These are phyloP conservation scores for Drosophila leonis DNA, from an alignment of 2,888 invertebrate genomes.

Conservation along the genomic window DNA sequence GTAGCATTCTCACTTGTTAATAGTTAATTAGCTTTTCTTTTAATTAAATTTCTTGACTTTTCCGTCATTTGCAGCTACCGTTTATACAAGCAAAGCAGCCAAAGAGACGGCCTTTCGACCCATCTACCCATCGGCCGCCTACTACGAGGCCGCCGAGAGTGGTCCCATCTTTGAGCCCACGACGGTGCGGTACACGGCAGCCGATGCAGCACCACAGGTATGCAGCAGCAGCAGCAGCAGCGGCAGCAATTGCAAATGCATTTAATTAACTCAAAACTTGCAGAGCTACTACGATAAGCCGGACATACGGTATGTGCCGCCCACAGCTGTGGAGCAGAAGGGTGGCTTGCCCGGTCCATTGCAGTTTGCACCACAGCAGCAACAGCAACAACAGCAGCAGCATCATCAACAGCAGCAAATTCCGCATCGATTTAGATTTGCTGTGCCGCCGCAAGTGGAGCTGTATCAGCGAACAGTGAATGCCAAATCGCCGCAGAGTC, in stretches of 20 bases:
- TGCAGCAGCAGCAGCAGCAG: slow-evolving; percentile 9
- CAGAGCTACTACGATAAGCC: slow-evolving; percentile 63
- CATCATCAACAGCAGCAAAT: slow-evolving; percentile 10
- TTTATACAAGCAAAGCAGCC: slow-evolving; percentile 42
- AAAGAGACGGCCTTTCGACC: slow-evolving; percentile 78
- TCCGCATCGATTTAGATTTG: slow-evolving; percentile 63
- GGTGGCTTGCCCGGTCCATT: slow-evolving; percentile 42
- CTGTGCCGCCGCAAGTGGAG: slow-evolving; percentile 65
- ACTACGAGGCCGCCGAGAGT: slow-evolving; percentile 49
- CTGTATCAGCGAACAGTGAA: slow-evolving; percentile 56
- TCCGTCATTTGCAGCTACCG: slow-evolving; percentile 1
- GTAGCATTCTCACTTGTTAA: neutral
- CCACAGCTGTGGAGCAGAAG: slow-evolving; percentile 50
- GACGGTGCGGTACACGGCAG: slow-evolving; percentile 74
- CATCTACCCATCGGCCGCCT: slow-evolving; percentile 60
- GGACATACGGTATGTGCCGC: slow-evolving; percentile 58
- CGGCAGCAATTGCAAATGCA: slow-evolving; percentile 19
- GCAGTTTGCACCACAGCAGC: slow-evolving; percentile 35
- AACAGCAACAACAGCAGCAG: slow-evolving; percentile 13
- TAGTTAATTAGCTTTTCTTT: neutral
- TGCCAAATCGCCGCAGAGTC: slow-evolving; percentile 29
- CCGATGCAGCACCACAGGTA: slow-evolving; percentile 78
- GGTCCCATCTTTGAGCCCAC: slow-evolving; percentile 67
- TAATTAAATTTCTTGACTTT: neutral
- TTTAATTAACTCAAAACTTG: slow-evolving; percentile 48